Conservation (phyloP, 2,113 vertebrate species). For the Panthera leo region DNA sequence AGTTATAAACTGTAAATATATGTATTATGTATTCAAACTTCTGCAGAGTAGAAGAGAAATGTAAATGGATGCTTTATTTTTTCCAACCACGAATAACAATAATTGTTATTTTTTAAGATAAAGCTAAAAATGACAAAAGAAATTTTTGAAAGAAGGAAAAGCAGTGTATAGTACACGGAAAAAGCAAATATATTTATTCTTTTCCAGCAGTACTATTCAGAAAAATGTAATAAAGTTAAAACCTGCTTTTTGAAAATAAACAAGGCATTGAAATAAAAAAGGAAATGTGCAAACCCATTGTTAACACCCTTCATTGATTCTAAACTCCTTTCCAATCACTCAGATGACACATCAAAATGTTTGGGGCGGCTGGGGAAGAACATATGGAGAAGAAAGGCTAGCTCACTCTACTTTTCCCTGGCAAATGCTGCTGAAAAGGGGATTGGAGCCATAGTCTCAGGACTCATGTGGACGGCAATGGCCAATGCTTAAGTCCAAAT, state of each 20-base stretch:
- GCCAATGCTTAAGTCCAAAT: conserved; percentile 14
- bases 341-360: conserved; percentile 15
- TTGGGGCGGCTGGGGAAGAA: background rate
- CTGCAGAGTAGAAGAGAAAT: conserved; percentile 17
- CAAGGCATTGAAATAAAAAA: background rate
- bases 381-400: conserved; percentile 6
- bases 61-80: conserved; percentile 9
- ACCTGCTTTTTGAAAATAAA: conserved; percentile 36
- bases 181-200: conserved; percentile 21
- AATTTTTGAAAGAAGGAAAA: conserved; percentile 18
- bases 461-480: background rate
- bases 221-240: conserved; percentile 42
- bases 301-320: conserved; percentile 34
- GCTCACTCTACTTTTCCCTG: background rate
- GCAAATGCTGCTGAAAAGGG: conserved; percentile 42
- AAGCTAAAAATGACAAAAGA: conserved; percentile 1
- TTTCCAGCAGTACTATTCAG: background rate
- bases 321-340: background rate
- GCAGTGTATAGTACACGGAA: background rate
- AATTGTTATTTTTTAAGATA: conserved; percentile 27
- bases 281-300: background rate
- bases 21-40: background rate
- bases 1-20: conserved; percentile 44
- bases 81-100: conserved; percentile 18
- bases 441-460: background rate